Conservation (phyloP, 1,140 invertebrate genomes). For the Macrotrachela quadricornifera region DNA sequence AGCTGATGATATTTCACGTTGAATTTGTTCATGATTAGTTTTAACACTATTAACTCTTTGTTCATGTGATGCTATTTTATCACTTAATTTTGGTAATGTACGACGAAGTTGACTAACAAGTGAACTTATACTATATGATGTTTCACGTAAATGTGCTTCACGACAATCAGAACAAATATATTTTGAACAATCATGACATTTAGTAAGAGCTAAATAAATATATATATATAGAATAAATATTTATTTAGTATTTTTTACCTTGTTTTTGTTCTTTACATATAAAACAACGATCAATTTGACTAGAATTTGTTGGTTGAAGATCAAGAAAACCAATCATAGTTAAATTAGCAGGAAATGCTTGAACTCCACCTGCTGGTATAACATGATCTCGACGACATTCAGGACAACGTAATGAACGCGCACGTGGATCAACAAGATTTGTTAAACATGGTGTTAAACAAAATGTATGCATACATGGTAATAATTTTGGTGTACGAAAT, state of each 20-base stretch:
- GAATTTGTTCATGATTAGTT: constrained; percentile 56
- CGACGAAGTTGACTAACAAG: constrained; percentile 66
- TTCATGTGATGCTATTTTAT: too few relatives aligned
- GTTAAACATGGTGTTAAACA: constrained; percentile 73
- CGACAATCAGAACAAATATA: constrained; percentile 69
- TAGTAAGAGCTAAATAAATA: constrained; percentile 41
- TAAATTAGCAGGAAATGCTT: constrained; percentile 82
- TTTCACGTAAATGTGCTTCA: constrained; percentile 76
- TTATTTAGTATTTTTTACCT: too few relatives aligned
- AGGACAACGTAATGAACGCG: constrained; percentile 72
- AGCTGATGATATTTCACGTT: constrained; percentile 76
- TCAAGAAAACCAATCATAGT: constrained; percentile 82
- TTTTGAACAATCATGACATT: constrained; percentile 78
- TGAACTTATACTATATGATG: constrained; percentile 69
- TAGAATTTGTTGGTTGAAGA: constrained; percentile 44
- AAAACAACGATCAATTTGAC: constrained; percentile 10
- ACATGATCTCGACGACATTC: constrained; percentile 92
- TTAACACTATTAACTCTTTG: constrained; percentile 40
- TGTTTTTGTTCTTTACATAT: constrained; percentile 66
- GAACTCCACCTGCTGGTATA: constrained; percentile 80
- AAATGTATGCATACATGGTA: constrained; percentile 98
- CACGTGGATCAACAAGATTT: constrained; percentile 15
- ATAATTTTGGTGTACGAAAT: constrained; percentile 79
- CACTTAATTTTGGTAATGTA: constrained; percentile 40
- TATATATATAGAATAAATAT: too few relatives aligned